Evolutionary conservation across 2,113 vertebrate genomes (phyloP), one percentile per base, ranked within the genome.

Genomic region (Lophochroa leadbeateri): DNA sequence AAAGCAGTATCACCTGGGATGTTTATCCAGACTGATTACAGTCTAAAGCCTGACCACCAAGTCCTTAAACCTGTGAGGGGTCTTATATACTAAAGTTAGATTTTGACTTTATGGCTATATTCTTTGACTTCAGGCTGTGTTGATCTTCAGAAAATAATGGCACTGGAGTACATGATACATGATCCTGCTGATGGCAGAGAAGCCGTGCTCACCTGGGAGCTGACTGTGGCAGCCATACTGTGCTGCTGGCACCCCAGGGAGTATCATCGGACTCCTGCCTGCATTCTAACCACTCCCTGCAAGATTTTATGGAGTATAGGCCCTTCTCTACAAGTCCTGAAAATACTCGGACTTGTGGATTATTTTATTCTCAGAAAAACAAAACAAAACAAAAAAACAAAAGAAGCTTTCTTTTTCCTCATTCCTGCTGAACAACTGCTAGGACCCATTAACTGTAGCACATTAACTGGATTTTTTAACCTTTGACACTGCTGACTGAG

Each of bases 151-250:
- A 81, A 86, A 77, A 19, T 69, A 84, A 44, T 17, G 13, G 15
- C 60, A 43, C 17, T 50, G 37, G 65, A 65, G 23, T 29, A 19
- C 13, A 9, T 7, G 58, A 35, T 31, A 60, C 58, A 18, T 41
- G 86, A 47, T 55, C 31, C 31, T 64, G 64, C 68, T 74, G 33
- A 74, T 55, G 47, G 46, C 67, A 77, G 52, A 76, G 39, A 53
- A 81, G 19, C 39, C 0, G 0, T 17, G 9, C 27, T 39, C 23
- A 18, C 28, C 9, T 0, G 1, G 13, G 46, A 55, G 63, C 72
- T 72, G 33, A 53, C n/a, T 4, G 0, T 29, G 53, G 23, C 76
- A 83, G 25, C 53, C 39, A 25, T 21, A 5, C 11, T 18, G 9
- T n/a, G 44, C n/a, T 64, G 24, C 49, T 55, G 39, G 49, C 23